Evolutionary conservation across 2,797 vertebrate species (phyloP).

Genomic region (Distichodus sexfasciatus): DNA sequence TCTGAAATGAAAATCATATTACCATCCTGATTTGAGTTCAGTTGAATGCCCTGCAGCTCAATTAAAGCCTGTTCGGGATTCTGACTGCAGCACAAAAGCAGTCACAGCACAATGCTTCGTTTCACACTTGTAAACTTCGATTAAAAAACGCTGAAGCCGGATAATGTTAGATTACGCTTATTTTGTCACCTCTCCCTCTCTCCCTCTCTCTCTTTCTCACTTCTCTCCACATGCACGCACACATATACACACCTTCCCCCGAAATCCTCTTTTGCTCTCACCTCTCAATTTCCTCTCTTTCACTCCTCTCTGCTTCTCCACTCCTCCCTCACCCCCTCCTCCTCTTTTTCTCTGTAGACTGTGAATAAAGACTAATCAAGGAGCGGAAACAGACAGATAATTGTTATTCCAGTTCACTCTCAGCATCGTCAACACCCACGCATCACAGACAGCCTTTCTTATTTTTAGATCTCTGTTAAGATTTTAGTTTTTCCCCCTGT

Average conservation of each 20-base stretch:
- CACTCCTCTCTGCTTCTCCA: not conserved
- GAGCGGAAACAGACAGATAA: constrained; percentile 46
- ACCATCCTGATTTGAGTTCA: constrained; percentile 29
- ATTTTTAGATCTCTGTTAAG: constrained; percentile 6
- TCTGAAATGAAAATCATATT: constrained; percentile 28
- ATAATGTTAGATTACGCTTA: constrained; percentile 38
- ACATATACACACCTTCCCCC: constrained; percentile 1
- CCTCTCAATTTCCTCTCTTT: constrained; percentile 1
- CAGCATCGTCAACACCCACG: not conserved
- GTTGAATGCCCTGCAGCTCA: constrained; percentile 29
- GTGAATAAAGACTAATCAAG: constrained; percentile 58
- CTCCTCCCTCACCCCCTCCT: constrained; percentile 5
- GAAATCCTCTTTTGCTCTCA: constrained; percentile 2
- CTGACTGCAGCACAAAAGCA: constrained; percentile 36
- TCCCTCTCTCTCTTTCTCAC: constrained; percentile 24
- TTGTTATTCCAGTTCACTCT: constrained; percentile 41
- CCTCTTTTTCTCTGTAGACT: constrained; percentile 37
- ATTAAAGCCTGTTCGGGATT: constrained; percentile 38
- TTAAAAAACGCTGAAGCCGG: constrained; percentile 50
- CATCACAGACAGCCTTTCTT: not conserved
- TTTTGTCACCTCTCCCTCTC: constrained; percentile 22
- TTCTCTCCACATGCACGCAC: constrained; percentile 11
- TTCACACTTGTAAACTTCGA: constrained; percentile 47
- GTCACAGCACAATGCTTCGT: constrained; percentile 6
- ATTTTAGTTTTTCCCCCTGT: constrained; percentile 8